Evolutionary conservation across 2,888 invertebrate genomes (phyloP).

Genomic region (Dasysyrphus tricinctus): DNA sequence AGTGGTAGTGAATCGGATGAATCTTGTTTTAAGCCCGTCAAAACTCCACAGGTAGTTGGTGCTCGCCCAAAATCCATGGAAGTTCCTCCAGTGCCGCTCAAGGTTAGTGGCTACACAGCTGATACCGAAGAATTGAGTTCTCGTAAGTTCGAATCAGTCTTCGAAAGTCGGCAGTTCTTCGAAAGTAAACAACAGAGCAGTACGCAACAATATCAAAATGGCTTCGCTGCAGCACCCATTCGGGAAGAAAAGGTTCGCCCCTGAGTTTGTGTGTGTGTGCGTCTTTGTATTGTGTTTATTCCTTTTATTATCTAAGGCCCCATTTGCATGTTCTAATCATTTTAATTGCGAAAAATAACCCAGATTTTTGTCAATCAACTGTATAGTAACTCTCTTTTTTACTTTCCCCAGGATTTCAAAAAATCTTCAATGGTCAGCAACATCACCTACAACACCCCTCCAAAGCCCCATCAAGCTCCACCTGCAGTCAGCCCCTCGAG

Average conservation of each 20-base stretch:
- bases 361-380: slow-evolving; percentile 11
- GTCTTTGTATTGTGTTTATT: neutral
- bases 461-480: slow-evolving; percentile 81
- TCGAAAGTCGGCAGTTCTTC: slow-evolving; percentile 79
- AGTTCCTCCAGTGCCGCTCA: slow-evolving; percentile 83
- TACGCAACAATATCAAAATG: slow-evolving; percentile 76
- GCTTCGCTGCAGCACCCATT: slow-evolving; percentile 77
- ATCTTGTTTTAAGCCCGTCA: slow-evolving; percentile 85
- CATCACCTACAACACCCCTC: slow-evolving; percentile 83
- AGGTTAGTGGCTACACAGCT: slow-evolving; percentile 87
- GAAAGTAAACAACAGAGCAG: slow-evolving; percentile 75
- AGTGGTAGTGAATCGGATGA: slow-evolving; percentile 88
- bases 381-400: slow-evolving; percentile 32
- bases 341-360: neutral
- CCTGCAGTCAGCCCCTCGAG: slow-evolving; percentile 79
- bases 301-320: neutral
- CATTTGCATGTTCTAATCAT: slow-evolving; percentile 26
- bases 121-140: slow-evolving; percentile 87
- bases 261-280: slow-evolving; percentile 41
- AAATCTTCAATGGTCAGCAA: slow-evolving; percentile 84
- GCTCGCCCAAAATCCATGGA: slow-evolving; percentile 85
- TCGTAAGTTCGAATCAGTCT: slow-evolving; percentile 80
- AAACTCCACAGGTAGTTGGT: slow-evolving; percentile 83
- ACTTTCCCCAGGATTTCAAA: slow-evolving; percentile 84
- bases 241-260: slow-evolving; percentile 82